Percentiles rank a stretch among this genome's conserved stretches.
These are phyloP conservation scores for Holacanthella duospinosa DNA, from an alignment of 2,888 invertebrate species.

Conservation along the genomic window DNA sequence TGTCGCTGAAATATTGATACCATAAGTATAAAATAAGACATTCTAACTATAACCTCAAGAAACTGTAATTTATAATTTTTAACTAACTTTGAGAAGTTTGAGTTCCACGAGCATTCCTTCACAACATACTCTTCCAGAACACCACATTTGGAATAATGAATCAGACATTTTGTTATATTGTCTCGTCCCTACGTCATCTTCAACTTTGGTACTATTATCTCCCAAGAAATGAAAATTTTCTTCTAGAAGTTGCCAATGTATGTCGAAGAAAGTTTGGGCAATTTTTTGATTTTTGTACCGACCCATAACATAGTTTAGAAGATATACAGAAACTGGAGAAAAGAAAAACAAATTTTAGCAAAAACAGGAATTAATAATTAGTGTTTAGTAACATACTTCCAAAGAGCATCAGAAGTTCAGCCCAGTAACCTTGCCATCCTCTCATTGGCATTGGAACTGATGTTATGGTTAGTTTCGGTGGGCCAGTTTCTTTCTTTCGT, in stretches of 20 bases:
- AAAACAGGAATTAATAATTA: neutral
- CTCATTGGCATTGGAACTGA: conserved; percentile 36
- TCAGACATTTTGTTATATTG: conserved; percentile 35
- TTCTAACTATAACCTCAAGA: neutral
- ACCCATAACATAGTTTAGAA: conserved; percentile 35
- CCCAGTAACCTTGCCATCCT: conserved; percentile 36
- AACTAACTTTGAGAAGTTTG: conserved; percentile 83
- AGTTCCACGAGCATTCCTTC: conserved; percentile 95
- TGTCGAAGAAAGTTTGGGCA: conserved; percentile 35
- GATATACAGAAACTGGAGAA: conserved; percentile 22
- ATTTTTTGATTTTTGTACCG: conserved; percentile 37
- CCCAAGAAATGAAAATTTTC: conserved; percentile 35
- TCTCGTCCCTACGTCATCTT: conserved; percentile 33
- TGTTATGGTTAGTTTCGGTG: conserved; percentile 35
- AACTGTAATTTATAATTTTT: conserved; percentile 6
- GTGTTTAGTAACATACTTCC: conserved; percentile 18
- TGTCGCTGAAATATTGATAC: conserved; percentile 58
- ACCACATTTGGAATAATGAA: conserved; percentile 37
- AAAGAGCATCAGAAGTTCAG: conserved; percentile 31
- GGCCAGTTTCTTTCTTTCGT: conserved; percentile 12
- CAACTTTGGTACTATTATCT: conserved; percentile 29
- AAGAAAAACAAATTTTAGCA: neutral
- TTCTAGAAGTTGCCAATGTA: conserved; percentile 34
- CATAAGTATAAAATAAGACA: conserved; percentile 4
- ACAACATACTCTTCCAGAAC: conserved; percentile 71